Evolutionary conservation across 2,888 invertebrate genomes (phyloP).

Genomic region (Chrysopilus asiliformis): DNA sequence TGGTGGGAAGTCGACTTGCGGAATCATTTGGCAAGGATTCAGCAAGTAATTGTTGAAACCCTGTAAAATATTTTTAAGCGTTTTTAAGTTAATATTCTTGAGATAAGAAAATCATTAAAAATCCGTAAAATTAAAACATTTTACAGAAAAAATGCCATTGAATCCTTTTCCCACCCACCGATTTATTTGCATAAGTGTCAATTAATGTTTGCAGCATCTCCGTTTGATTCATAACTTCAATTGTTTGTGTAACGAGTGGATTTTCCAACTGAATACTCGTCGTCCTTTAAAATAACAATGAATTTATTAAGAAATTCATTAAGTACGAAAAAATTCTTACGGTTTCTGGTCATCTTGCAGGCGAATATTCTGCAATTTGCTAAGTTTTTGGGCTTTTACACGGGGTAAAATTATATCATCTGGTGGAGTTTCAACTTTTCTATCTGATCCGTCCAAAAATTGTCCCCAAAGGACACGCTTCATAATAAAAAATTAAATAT

Average conservation of each 20-base stretch:
- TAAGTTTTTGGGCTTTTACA: slow-evolving; percentile 7
- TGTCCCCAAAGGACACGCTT: slow-evolving; percentile 19
- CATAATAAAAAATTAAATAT: too few relatives aligned
- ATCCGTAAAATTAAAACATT: neutral
- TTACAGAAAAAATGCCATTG: neutral
- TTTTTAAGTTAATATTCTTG: too few relatives aligned
- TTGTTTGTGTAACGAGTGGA: slow-evolving; percentile 32
- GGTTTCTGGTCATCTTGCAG: too few relatives aligned
- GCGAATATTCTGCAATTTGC: slow-evolving; percentile 2
- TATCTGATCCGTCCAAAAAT: slow-evolving; percentile 13
- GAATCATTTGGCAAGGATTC: slow-evolving; percentile 34
- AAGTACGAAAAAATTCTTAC: too few relatives aligned
- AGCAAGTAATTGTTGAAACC: slow-evolving; percentile 29
- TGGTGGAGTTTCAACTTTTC: slow-evolving; percentile 10
- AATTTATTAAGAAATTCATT: slow-evolving; percentile 1
- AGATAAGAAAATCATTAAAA: too few relatives aligned
- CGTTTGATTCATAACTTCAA: slow-evolving; percentile 36
- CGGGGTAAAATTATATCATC: slow-evolving; percentile 9
- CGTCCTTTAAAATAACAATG: slow-evolving; percentile 17
- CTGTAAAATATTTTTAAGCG: slow-evolving; percentile 19
- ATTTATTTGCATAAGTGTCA: slow-evolving; percentile 33
- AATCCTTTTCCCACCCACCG: too few relatives aligned
- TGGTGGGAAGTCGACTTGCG: slow-evolving; percentile 32
- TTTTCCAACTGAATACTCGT: slow-evolving; percentile 25
- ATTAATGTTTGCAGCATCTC: slow-evolving; percentile 33